Evolutionary conservation across 2,888 invertebrate genomes (phyloP).

Genomic region (Acleris cristana): DNA sequence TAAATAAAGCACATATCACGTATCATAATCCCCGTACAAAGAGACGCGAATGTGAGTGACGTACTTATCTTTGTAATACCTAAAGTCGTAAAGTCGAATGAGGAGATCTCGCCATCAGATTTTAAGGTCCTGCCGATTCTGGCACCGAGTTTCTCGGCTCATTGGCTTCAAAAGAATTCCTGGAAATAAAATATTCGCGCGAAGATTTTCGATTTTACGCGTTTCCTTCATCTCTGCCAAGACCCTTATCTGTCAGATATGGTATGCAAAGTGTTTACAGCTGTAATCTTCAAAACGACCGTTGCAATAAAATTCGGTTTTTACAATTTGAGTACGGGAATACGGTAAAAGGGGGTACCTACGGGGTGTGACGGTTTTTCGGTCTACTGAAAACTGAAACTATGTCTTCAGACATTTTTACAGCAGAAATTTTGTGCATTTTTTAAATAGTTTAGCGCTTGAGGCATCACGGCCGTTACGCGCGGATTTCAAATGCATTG

Average conservation of each 20-base stretch:
- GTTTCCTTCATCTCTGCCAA: conserved; percentile 31
- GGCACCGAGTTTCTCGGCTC: conserved; percentile 36
- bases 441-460: too few relatives aligned
- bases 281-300: conserved; percentile 20
- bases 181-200: conserved; percentile 36
- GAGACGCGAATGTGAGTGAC: conserved; percentile 74
- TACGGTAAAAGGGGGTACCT: too few relatives aligned
- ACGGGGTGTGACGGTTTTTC: too few relatives aligned
- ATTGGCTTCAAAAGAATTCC: conserved; percentile 36
- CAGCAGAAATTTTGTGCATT: too few relatives aligned
- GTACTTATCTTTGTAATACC: conserved; percentile 73
- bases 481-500: too few relatives aligned
- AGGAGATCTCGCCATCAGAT: conserved; percentile 49
- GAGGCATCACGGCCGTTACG: too few relatives aligned
- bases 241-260: conserved; percentile 36
- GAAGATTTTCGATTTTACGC: conserved; percentile 32
- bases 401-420: too few relatives aligned
- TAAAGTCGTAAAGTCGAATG: conserved; percentile 75
- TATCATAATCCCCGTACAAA: conserved; percentile 79
- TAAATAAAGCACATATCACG: conserved; percentile 73
- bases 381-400: too few relatives aligned
- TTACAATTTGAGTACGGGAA: too few relatives aligned
- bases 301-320: background rate
- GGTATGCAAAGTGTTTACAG: conserved; percentile 23
- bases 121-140: conserved; percentile 43